phyloP scores from a whole-genome alignment of 2,888 invertebrate genomes.

The Drosophila siamana region DNA sequence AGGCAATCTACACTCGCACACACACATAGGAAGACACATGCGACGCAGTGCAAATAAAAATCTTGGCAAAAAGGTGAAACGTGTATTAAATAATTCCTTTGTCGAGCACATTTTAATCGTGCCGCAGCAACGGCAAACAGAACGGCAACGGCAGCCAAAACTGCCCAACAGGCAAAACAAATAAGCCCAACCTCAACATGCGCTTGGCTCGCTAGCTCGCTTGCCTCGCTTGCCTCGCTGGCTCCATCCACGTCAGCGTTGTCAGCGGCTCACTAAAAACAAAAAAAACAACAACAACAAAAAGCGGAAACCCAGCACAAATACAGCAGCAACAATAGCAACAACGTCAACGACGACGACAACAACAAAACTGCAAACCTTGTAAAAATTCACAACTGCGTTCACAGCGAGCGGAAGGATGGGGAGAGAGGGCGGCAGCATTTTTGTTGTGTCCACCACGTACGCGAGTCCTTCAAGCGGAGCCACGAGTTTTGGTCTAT shows the following conservation, averaged over 20 bases:
- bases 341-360: no score
- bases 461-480: slow-evolving; percentile 56
- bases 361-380: slow-evolving; percentile 62
- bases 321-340: not conserved
- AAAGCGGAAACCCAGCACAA: slow-evolving; percentile 17
- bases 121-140: slow-evolving; percentile 74
- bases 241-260: slow-evolving; percentile 39
- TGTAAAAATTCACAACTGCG: slow-evolving; percentile 73
- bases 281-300: slow-evolving; percentile 35
- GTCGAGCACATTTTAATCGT: slow-evolving; percentile 81
- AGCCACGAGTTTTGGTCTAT: slow-evolving; percentile 67
- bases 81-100: slow-evolving; percentile 80
- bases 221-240: no score
- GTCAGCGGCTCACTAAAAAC: slow-evolving; percentile 58
- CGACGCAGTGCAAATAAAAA: slow-evolving; percentile 71
- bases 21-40: slow-evolving; percentile 44
- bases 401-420: slow-evolving; percentile 6
- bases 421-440: slow-evolving; percentile 23
- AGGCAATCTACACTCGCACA: slow-evolving; percentile 60
- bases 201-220: not conserved
- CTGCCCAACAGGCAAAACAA: slow-evolving; percentile 57
- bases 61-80: slow-evolving; percentile 77
- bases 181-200: slow-evolving; percentile 47
- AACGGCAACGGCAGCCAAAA: slow-evolving; percentile 28
- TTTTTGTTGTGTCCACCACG: slow-evolving; percentile 72